A percentile compares a stretch with the other conserved stretches of the same genome.
These are phyloP conservation scores for Chironomus tepperi DNA, from an alignment of 1,140 invertebrate genomes.

Conservation along the genomic window DNA sequence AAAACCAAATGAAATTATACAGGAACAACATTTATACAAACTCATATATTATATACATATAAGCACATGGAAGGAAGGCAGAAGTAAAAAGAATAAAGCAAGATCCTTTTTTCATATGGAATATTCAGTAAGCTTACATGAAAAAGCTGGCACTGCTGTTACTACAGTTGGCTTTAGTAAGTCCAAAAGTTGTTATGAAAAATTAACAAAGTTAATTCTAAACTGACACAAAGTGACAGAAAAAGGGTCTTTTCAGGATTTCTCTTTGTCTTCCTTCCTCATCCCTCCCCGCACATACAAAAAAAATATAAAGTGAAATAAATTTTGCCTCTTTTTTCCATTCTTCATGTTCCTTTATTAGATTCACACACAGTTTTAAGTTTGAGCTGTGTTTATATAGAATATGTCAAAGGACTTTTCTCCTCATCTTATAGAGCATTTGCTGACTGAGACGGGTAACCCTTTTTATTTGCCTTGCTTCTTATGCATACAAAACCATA, in stretches of 20 bases:
- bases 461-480: not conserved
- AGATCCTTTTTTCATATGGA: too few species aligned
- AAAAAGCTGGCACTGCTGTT: too few species aligned
- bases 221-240: constrained; percentile 20
- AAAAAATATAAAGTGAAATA: too few species aligned
- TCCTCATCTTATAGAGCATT: not conserved
- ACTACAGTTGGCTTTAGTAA: not conserved
- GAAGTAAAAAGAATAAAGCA: too few species aligned
- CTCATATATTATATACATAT: too few species aligned
- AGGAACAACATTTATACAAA: too few species aligned
- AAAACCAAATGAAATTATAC: too few species aligned
- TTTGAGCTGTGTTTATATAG: not conserved
- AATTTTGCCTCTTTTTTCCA: too few species aligned
- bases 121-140: too few species aligned
- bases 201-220: constrained; percentile 23
- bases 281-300: not conserved
- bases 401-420: not conserved
- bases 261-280: not conserved
- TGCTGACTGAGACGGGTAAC: not conserved
- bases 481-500: not conserved
- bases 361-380: too few species aligned
- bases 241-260: not conserved
- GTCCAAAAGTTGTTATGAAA: constrained; percentile 14
- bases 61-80: too few species aligned
- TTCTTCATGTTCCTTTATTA: not conserved